phyloP scores from a whole-genome alignment of 2,113 vertebrate species.

The Opisthocomus hoazin region DNA sequence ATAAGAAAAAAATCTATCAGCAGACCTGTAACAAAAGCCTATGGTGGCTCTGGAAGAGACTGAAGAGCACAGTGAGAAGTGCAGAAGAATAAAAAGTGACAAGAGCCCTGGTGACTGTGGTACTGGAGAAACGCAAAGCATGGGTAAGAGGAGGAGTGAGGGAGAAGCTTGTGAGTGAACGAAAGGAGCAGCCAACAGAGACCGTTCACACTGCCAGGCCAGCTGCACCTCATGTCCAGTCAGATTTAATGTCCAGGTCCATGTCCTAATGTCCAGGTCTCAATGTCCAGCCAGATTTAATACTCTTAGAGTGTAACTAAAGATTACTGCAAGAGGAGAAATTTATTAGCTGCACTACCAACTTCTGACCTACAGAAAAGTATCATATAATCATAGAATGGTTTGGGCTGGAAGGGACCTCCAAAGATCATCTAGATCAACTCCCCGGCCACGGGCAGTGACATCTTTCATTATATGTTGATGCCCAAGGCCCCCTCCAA shows the following conservation, averaged over 20 bases:
- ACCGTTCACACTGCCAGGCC: not conserved
- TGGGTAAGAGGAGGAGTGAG: not conserved
- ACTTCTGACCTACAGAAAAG: not conserved
- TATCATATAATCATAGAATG: not conserved
- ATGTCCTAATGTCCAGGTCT: too few relatives aligned
- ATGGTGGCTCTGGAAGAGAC: not conserved
- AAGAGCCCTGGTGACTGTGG: not conserved
- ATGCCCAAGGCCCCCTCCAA: not conserved
- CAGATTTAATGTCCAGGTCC: too few relatives aligned
- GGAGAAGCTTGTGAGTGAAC: not conserved
- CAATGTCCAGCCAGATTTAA: not conserved
- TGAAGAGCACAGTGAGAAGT: not conserved
- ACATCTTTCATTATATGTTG: not conserved
- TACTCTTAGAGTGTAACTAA: not conserved
- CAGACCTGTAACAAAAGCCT: not conserved
- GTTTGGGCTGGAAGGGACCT: not conserved
- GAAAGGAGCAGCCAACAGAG: not conserved
- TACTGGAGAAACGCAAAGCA: not conserved
- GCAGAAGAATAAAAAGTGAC: not conserved
- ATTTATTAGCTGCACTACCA: not conserved
- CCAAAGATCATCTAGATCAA: not conserved
- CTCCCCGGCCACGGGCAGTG: not conserved
- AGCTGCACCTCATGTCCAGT: not conserved
- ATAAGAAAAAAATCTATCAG: not conserved
- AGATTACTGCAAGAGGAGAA: not conserved